Base-by-base conservation (phyloP, 1,140 invertebrate species). In the Drosophila micromelanica region DNA sequence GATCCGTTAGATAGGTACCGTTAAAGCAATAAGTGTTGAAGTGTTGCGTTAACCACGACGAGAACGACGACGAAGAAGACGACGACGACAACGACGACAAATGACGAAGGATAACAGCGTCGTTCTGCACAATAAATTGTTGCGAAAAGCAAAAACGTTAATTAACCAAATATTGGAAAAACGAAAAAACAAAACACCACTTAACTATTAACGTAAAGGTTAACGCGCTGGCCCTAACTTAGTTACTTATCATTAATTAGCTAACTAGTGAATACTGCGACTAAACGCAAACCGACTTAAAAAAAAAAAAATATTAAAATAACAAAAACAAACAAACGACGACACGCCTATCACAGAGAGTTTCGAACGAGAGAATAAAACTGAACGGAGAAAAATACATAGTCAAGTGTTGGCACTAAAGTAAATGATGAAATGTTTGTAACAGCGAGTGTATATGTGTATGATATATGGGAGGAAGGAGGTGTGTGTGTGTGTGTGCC, bases 71-170 rank as follows among this genome's bases (percentile, higher is more conserved):
- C 67, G 60, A 74, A 48, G 48, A 62, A n/a, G 38, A 82, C 61
- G 62, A 63, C 46, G 63, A 67, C 15, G 17, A 69, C 49, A 51
- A 74, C 40, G 23, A 76, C 63, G 64, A 76, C 70, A 69, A 54
- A 72, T 73, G 63, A 63, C 71, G 51, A 82, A 85, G 72, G 61
- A 84, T 77, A 71, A 84, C 64, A 73, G 67, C 76, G 55, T 76
- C 71, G 60, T 55, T 61, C 55, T 73, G 42, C 27, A 27, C 7
- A 42, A 59, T 52, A 45, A 43, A 71, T 62, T 61, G 42, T 52
- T 46, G 45, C 49, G 52, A 63, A 77, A 73, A 43, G 37, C 61
- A 65, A 75, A 68, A 73, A 67, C 12, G 51, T 38, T 17, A 54
- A 56, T 38, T 48, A 32, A 30, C 23, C n/a, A 65, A 43, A 63